Conservation (phyloP, 2,888 invertebrate genomes). For the Aromia moschata region DNA sequence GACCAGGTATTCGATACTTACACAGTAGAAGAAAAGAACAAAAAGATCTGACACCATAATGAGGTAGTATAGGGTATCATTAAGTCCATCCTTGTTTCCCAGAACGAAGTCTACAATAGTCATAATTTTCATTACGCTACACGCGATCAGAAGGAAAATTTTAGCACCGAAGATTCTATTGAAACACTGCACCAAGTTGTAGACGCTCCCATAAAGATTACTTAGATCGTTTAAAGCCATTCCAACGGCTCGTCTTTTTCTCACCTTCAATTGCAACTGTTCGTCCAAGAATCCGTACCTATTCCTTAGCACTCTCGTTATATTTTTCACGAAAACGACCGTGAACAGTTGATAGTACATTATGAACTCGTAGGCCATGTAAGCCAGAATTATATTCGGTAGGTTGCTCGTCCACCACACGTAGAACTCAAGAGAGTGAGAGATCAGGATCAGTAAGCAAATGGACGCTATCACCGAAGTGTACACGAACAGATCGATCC, state of each 20-base stretch:
- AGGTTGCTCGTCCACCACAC: neutral
- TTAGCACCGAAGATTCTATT: constrained; percentile 11
- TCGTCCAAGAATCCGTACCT: neutral
- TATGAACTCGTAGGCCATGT: neutral
- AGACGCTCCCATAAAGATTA: neutral
- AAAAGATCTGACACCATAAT: too few relatives aligned
- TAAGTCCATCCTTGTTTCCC: too few relatives aligned
- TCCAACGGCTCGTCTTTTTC: neutral
- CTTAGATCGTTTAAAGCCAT: neutral
- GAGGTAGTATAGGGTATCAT: too few relatives aligned
- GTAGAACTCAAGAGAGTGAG: neutral
- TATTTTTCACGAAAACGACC: neutral
- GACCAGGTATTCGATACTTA: too few relatives aligned
- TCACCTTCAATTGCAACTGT: neutral
- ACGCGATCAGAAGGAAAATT: neutral
- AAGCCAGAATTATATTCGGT: neutral
- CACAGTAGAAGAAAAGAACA: too few relatives aligned
- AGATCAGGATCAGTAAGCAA: neutral
- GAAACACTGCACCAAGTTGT: neutral
- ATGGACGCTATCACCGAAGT: too few relatives aligned
- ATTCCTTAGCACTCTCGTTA: neutral
- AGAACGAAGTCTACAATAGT: neutral
- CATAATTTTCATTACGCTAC: neutral
- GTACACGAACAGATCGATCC: neutral
- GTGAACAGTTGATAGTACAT: neutral